Percentiles rank a stretch among this genome's conserved stretches.
These are phyloP conservation scores for Crotalus helleri DNA, from an alignment of 2,113 vertebrate genomes.

Conservation along the genomic window DNA sequence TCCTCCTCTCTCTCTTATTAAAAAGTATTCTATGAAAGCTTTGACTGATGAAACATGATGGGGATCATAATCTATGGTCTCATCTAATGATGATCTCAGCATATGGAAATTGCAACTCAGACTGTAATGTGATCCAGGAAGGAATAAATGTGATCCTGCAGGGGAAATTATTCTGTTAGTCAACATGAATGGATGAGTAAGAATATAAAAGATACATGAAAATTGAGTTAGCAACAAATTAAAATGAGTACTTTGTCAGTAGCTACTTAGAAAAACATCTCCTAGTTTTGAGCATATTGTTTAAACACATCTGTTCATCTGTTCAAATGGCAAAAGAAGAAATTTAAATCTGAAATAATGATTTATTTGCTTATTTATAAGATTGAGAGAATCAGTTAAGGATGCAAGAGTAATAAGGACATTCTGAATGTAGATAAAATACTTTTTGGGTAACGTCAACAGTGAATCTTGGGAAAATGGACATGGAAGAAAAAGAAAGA, in stretches of 20 bases:
- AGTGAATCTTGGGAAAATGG: background rate
- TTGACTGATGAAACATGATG: background rate
- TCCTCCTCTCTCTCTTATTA: background rate
- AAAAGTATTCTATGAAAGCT: background rate
- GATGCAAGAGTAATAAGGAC: background rate
- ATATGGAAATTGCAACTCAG: background rate
- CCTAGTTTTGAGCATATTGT: background rate
- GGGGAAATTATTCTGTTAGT: background rate
- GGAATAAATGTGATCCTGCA: background rate
- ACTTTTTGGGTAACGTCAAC: background rate
- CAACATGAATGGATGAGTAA: background rate
- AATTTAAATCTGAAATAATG: background rate
- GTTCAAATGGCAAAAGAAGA: background rate
- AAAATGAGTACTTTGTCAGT: background rate
- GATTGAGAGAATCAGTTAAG: background rate
- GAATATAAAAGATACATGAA: background rate
- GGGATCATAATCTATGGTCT: background rate
- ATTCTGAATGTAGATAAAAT: background rate
- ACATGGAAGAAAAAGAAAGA: background rate
- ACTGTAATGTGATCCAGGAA: background rate
- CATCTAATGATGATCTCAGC: background rate
- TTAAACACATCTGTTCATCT: background rate
- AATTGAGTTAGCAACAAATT: background rate
- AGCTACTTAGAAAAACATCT: background rate
- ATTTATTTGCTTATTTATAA: background rate